These are phyloP conservation scores for Salminus brasiliensis DNA, from an alignment of 2,113 vertebrate species.

Conservation along the genomic window DNA sequence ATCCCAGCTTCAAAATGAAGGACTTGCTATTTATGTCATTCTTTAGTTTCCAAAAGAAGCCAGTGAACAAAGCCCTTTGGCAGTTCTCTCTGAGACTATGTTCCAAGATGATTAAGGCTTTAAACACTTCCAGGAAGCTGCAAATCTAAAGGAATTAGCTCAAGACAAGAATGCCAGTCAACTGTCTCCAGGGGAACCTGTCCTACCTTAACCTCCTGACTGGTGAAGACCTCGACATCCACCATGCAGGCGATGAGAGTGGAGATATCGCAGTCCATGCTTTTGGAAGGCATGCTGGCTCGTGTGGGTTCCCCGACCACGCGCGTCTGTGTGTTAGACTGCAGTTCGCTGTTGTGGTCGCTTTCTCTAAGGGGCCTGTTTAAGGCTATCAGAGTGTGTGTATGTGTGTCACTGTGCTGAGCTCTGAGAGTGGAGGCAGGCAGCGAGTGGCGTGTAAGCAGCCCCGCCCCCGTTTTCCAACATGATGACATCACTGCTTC, in stretches of 20 bases:
- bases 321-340: constrained; percentile 11
- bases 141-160: not conserved
- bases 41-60: not conserved
- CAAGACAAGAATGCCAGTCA: not conserved
- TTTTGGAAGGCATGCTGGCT: constrained; percentile 81
- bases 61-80: not conserved
- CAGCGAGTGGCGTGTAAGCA: constrained; percentile 50
- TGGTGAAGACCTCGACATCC: constrained; percentile 84
- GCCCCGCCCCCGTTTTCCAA: constrained; percentile 42
- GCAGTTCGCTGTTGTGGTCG: constrained; percentile 1
- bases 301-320: not conserved
- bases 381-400: not conserved
- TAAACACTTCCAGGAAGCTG: not conserved
- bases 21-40: not conserved
- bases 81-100: not conserved
- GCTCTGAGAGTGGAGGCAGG: constrained; percentile 58
- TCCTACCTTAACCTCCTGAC: constrained; percentile 83
- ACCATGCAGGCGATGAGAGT: constrained; percentile 85
- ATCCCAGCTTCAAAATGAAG: not conserved
- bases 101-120: not conserved
- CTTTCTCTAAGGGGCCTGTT: constrained; percentile 14
- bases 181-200: not conserved
- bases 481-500: constrained; percentile 84
- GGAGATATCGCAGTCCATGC: constrained; percentile 83
- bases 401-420: not conserved